A percentile compares a stretch with the other conserved stretches of the same genome.
These are phyloP conservation scores for Erithacus rubecula DNA, from an alignment of 2,797 vertebrate species.

Conservation along the genomic window DNA sequence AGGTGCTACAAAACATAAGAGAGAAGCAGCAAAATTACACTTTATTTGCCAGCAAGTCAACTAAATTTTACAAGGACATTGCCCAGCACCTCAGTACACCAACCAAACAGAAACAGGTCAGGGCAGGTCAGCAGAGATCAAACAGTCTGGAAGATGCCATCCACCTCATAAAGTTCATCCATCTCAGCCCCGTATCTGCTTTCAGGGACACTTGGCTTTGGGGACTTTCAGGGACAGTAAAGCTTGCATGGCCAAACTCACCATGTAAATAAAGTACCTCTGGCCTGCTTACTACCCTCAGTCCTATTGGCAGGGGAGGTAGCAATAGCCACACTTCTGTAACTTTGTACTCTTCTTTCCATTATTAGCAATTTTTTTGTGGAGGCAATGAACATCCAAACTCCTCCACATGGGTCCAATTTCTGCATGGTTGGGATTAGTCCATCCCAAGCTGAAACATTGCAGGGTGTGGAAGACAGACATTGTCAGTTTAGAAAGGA, in stretches of 20 bases:
- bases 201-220: rapidly evolving
- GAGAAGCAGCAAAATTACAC: background rate
- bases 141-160: background rate
- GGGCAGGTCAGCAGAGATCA: background rate
- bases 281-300: background rate
- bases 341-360: background rate
- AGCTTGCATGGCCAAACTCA: background rate
- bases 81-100: background rate
- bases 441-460: background rate
- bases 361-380: background rate
- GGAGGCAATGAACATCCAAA: background rate
- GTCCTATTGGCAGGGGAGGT: background rate
- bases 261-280: background rate
- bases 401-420: background rate
- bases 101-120: background rate
- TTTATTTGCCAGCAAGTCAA: background rate
- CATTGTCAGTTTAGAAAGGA: background rate
- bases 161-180: background rate
- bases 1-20: background rate
- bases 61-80: background rate
- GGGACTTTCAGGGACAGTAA: background rate
- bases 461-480: background rate
- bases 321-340: background rate
- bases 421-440: background rate
- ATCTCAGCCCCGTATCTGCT: background rate